phyloP scores from a whole-genome alignment of 2,797 vertebrate genomes.

The Sandelia bainsii region DNA sequence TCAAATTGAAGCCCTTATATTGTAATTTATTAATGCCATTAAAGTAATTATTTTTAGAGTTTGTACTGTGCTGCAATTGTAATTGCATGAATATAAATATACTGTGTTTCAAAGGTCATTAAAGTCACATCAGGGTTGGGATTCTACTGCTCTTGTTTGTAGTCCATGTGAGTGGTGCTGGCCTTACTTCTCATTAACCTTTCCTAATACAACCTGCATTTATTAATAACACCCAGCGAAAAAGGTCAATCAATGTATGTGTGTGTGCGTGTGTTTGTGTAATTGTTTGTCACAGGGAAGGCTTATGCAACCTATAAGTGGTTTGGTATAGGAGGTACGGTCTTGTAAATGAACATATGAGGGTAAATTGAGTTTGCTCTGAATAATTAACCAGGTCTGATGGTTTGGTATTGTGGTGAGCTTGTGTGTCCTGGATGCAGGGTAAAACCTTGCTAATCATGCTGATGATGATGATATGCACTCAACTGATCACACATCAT shows the following conservation, averaged over 20 bases:
- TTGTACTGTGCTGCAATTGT: background rate
- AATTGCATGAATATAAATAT: slow-evolving; percentile 20
- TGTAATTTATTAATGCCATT: background rate
- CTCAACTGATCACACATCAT: slow-evolving; percentile 42
- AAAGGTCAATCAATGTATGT: slow-evolving; percentile 83
- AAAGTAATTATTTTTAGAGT: background rate
- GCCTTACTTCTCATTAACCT: slow-evolving; percentile 84
- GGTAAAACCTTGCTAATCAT: slow-evolving; percentile 28
- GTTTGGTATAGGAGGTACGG: slow-evolving; percentile 49
- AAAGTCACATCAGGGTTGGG: slow-evolving; percentile 32
- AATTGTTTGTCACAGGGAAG: slow-evolving; percentile 71
- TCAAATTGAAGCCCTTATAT: background rate
- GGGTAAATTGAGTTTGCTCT: slow-evolving; percentile 69
- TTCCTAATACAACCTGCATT: slow-evolving; percentile 82
- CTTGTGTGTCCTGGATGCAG: slow-evolving; percentile 40
- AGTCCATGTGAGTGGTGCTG: slow-evolving; percentile 66
- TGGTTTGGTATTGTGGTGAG: slow-evolving; percentile 57
- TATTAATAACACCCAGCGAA: slow-evolving; percentile 83
- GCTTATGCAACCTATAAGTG: slow-evolving; percentile 69
- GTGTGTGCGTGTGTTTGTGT: slow-evolving; percentile 52
- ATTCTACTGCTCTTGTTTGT: slow-evolving; percentile 68
- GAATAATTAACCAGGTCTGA: slow-evolving; percentile 73
- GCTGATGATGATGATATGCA: slow-evolving; percentile 40
- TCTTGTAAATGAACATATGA: slow-evolving; percentile 52
- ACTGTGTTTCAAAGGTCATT: slow-evolving; percentile 2